phyloP scores from a whole-genome alignment of 2,888 invertebrate species.

The Brachylomia viminalis region DNA sequence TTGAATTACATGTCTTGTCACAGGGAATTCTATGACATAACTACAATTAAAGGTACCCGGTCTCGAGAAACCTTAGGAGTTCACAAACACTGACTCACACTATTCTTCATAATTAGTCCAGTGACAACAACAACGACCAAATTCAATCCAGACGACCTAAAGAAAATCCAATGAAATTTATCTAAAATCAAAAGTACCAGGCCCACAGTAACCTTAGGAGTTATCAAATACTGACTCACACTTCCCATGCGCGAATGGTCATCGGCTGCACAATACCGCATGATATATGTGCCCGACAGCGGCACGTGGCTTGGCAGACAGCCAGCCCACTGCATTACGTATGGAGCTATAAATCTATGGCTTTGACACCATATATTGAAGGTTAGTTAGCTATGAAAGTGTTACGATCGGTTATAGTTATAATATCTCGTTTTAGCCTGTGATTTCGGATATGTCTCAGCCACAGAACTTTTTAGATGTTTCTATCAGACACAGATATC shows the following conservation, averaged over 20 bases:
- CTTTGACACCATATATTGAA: conserved; percentile 52
- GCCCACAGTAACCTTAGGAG: neutral
- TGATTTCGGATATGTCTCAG: neutral
- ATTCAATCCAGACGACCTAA: neutral
- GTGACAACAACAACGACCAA: neutral
- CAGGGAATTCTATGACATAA: neutral
- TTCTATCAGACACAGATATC: too few species aligned
- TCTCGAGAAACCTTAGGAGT: neutral
- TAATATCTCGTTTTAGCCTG: neutral
- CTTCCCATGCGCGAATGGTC: conserved; percentile 23
- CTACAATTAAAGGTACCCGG: neutral
- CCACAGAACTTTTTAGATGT: neutral
- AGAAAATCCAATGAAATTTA: neutral
- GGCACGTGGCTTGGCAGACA: conserved; percentile 48
- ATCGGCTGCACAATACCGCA: conserved; percentile 50
- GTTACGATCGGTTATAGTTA: conserved; percentile 8
- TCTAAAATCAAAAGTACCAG: conserved; percentile 23
- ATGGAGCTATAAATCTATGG: conserved; percentile 49
- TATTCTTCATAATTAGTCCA: neutral
- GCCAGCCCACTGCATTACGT: conserved; percentile 57
- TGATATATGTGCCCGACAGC: conserved; percentile 50
- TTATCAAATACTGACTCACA: conserved; percentile 15
- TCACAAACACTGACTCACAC: neutral
- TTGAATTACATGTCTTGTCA: too few species aligned
- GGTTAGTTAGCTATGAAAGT: conserved; percentile 41